phyloP scores from a whole-genome alignment of 2,797 vertebrate genomes.

The Tympanoctomys barrerae region DNA sequence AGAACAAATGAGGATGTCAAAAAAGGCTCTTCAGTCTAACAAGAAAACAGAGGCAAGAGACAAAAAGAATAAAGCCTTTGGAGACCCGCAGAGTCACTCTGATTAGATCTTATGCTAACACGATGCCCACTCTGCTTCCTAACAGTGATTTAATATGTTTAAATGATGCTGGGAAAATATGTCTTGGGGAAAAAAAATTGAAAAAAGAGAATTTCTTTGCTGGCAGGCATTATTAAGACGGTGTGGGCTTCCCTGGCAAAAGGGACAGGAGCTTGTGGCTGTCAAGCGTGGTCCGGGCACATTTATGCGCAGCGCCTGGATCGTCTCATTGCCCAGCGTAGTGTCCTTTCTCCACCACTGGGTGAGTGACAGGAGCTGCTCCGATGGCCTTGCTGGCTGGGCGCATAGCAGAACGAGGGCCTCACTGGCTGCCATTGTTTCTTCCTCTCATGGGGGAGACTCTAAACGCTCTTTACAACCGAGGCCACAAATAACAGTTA shows the following conservation, averaged over 20 bases:
- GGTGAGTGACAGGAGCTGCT: background rate
- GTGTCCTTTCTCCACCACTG: conserved; percentile 2
- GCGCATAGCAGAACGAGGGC: background rate
- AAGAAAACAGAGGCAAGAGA: conserved; percentile 88
- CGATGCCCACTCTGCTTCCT: conserved; percentile 84
- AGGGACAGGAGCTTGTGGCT: background rate
- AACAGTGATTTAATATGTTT: conserved; percentile 88
- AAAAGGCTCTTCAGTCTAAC: conserved; percentile 87
- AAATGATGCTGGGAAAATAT: conserved; percentile 86
- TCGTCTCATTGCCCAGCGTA: conserved; percentile 53
- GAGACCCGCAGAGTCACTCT: conserved; percentile 86
- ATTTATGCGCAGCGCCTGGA: conserved; percentile 47
- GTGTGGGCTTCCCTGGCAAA: conserved; percentile 81
- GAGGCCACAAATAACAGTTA: conserved; percentile 6
- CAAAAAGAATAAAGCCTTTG: conserved; percentile 87
- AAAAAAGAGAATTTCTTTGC: conserved; percentile 81
- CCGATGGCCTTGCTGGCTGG: background rate
- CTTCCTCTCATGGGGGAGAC: background rate
- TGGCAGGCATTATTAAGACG: conserved; percentile 85
- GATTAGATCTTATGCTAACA: conserved; percentile 90
- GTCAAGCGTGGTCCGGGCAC: conserved; percentile 39
- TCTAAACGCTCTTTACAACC: background rate
- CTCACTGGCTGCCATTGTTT: background rate
- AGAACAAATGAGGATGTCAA: conserved; percentile 90
- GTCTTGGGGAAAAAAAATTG: conserved; percentile 74